Evolutionary conservation across 2,797 vertebrate genomes (phyloP), one percentile per base, ranked within the genome.

Genomic region (Channallabes apus): DNA sequence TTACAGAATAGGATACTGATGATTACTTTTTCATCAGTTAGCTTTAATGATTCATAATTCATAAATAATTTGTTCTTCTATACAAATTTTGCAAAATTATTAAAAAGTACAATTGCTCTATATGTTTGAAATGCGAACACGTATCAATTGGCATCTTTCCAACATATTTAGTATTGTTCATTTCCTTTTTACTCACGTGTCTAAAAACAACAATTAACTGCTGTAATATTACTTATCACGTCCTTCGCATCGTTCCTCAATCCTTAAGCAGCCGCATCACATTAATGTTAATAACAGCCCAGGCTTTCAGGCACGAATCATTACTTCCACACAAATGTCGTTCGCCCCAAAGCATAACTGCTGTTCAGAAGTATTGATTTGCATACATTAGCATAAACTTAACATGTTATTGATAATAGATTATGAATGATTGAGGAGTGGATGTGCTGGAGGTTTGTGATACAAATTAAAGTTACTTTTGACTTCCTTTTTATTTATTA

Each of bases 361-460:
- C 82, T 83, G 71, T 86, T 86, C 86, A 87, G 71, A 85, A 76
- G 62, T 84, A 87, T 88, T 85, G 89, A 89, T 84, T 86, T 87
- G 81, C 88, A 86, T 87, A 75, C 72, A 80, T 88, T 87, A 86
- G 72, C 71, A 71, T 85, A 65, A 9, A 56, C 54, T 64, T 87
- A 73, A 38, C 32, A 68, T 41, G 71, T 29, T 65, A 84, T 80
- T 82, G 86, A 87, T 84, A 27, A 14, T 2, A 80, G 77, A 71
- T 65, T 69, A 62, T 72, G 80, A 75, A 67, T 81, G 79, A 83
- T 32, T 85, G 61, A 75, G 58, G 61, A 75, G 58, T 75, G 77
- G 46, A 84, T 15, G 3, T 75, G 62, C 24, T 4, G 27, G 11
- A 77, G 79, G 71, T 29, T 20, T 41, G 56, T 22, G 54, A 20